A percentile compares a stretch with the other conserved stretches of the same genome.
phyloP scores from a whole-genome alignment of 2,888 invertebrate species.

The Gonocerus acuteangulatus region DNA sequence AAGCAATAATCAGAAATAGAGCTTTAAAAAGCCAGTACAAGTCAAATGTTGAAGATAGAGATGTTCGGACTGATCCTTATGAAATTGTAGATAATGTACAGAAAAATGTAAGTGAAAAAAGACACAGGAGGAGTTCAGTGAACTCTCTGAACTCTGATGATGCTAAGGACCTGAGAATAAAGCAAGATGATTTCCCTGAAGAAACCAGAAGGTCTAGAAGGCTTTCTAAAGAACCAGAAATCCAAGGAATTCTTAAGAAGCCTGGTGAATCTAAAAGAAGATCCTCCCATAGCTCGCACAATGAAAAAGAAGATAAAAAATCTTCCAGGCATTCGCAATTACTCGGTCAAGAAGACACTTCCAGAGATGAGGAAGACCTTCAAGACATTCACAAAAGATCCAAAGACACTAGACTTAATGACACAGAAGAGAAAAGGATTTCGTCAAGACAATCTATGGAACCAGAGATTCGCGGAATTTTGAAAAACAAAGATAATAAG shows the following conservation, averaged over 20 bases:
- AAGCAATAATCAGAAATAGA: no score
- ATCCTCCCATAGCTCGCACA: no score
- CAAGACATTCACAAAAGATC: no score
- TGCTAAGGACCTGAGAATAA: neutral
- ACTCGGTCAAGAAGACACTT: no score
- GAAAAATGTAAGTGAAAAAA: neutral
- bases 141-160: neutral
- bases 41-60: no score
- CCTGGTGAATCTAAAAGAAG: neutral
- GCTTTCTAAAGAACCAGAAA: slow-evolving; percentile 6
- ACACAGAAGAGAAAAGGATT: neutral
- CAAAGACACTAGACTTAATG: no score
- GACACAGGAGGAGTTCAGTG: neutral
- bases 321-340: no score
- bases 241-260: slow-evolving; percentile 8
- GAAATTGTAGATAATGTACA: neutral
- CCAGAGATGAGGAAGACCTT: no score
- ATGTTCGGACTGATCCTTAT: no score
- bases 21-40: no score
- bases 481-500: neutral
- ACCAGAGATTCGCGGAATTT: slow-evolving; percentile 5
- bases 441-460: slow-evolving; percentile 1
- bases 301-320: neutral
- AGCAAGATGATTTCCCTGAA: no score
- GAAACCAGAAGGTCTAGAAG: neutral